Evolutionary conservation across 2,888 invertebrate genomes (phyloP).

Genomic region (Dryadula phaetusa): DNA sequence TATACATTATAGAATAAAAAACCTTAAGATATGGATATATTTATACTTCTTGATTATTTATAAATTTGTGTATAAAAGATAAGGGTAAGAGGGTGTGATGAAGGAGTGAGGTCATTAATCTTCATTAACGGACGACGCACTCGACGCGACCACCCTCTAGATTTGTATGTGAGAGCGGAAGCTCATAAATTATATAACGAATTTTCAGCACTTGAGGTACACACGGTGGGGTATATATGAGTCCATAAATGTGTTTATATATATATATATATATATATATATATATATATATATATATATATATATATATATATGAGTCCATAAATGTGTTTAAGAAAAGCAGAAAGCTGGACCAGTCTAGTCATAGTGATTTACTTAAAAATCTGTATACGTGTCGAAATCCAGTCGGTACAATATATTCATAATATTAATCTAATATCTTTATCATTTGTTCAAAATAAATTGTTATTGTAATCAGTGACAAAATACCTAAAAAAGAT

Average conservation of each 20-base stretch:
- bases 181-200: conserved; percentile 36
- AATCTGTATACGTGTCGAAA: neutral
- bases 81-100: conserved; percentile 52
- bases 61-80: conserved; percentile 37
- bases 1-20: neutral
- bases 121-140: conserved; percentile 58
- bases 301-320: no score
- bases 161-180: conserved; percentile 34
- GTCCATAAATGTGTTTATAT: no score
- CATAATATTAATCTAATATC: no score
- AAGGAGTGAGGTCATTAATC: conserved; percentile 57
- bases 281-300: no score
- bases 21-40: neutral
- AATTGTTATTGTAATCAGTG: no score
- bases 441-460: no score
- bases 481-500: no score
- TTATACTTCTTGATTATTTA: conserved; percentile 25
- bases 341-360: no score
- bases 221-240: conserved; percentile 8
- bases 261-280: no score
- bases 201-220: conserved; percentile 6
- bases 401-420: no score
- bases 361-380: neutral
- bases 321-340: no score
- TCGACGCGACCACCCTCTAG: conserved; percentile 35